Conservation (phyloP, 2,113 vertebrate species). For the Lophius piscatorius region DNA sequence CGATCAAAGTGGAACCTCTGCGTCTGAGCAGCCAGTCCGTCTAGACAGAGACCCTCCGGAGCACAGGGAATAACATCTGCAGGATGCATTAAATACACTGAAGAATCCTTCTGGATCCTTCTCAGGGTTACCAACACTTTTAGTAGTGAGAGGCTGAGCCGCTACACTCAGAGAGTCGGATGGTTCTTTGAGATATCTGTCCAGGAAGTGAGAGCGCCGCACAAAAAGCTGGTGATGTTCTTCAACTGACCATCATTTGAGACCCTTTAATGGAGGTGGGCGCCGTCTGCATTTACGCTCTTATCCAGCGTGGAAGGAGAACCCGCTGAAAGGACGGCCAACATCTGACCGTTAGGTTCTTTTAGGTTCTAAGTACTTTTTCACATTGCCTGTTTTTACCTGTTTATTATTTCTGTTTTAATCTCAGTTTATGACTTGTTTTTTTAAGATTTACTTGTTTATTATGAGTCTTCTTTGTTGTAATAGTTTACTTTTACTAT, state of each 20-base stretch:
- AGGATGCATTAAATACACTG: slow-evolving; percentile 82
- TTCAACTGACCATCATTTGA: no score
- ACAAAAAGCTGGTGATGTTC: no score
- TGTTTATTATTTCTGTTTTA: no score
- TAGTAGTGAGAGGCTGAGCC: no score
- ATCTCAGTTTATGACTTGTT: no score
- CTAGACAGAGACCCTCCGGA: slow-evolving; percentile 81
- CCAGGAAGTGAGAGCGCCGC: no score
- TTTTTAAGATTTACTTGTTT: no score
- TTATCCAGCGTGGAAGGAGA: slow-evolving; percentile 10
- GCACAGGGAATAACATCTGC: slow-evolving; percentile 84
- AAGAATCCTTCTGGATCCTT: slow-evolving; percentile 66
- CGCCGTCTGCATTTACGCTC: slow-evolving; percentile 36
- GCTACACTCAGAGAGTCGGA: no score
- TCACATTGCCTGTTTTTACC: no score
- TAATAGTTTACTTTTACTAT: no score
- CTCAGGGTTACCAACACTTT: slow-evolving; percentile 40
- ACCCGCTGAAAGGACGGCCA: slow-evolving; percentile 8
- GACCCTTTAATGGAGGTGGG: neutral
- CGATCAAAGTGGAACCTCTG: slow-evolving; percentile 80
- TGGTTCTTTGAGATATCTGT: no score
- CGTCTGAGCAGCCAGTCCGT: slow-evolving; percentile 81
- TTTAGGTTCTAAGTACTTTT: neutral
- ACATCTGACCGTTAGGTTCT: slow-evolving; percentile 17
- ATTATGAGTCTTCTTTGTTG: no score